Evolutionary conservation across 2,888 invertebrate genomes (phyloP), one percentile per base, ranked within the genome.

Genomic region (Unio pictorum): DNA sequence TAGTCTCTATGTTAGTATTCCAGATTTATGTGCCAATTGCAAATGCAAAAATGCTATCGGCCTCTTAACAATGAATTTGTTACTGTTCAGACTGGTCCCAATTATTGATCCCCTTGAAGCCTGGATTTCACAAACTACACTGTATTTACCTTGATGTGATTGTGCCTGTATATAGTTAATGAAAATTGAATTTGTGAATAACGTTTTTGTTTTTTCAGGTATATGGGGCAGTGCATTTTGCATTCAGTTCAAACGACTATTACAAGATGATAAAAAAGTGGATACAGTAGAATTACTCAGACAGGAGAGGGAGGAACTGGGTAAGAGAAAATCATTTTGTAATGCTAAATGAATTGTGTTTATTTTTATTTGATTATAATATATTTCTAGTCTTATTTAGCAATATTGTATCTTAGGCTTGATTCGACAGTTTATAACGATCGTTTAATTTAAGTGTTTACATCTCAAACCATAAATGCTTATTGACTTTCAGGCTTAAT

Each of bases 191-290:
- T 17, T 66, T 23, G 23, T 58, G 26, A 54, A 34, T 59, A 23
- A 66, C 66, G 5, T n/a, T 23, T 17, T 26, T 64, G 4, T 61
- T 67, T 28, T 64, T 74, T 0, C 68, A 88, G 91, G 91, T 61
- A 86, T 91, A 8, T 91, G 91, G 91, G 91, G 91, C 4, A 91
- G 91, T 81, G 91, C 91, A 5, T 91, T 90, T 78, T 89, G 89
- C 79, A 91, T 91, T 62, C 88, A 90, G 65, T 88, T 91, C 74
- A 90, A 89, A 70, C 81, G 90, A 34, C 80, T 91, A 7, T 78
- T 90, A 20, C 84, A 88, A 61, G 89, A 90, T 67, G 87, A 87
- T 63, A 84, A 82, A 66, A 79, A 82, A 55, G 78, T 74, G 20
- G 68, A 67, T n/a, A 71, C 69, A 57, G 59, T 74, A 28, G 80